Percentiles rank a stretch among this genome's conserved stretches.
These are phyloP conservation scores for Caenorhabditis inopinata DNA, from an alignment of 1,140 invertebrate species.

Conservation along the genomic window DNA sequence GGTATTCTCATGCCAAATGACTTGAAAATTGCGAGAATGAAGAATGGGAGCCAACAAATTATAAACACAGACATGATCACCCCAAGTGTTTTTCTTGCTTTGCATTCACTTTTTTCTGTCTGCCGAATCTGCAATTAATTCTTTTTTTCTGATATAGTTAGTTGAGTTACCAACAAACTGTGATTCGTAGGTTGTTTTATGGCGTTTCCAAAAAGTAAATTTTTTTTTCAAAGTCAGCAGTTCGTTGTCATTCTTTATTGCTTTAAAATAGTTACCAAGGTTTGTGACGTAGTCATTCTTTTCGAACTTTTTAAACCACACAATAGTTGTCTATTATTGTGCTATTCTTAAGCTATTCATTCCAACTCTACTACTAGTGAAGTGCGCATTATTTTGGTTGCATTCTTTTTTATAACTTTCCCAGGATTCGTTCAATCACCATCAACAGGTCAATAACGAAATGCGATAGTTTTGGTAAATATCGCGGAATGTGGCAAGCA, in stretches of 20 bases:
- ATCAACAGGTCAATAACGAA: neutral
- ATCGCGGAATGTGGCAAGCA: too few species aligned
- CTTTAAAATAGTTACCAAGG: neutral
- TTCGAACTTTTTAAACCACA: conserved; percentile 10
- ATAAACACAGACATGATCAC: conserved; percentile 95
- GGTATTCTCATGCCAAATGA: conserved; percentile 62
- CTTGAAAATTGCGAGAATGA: conserved; percentile 71
- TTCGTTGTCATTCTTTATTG: neutral
- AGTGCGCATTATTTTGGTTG: neutral
- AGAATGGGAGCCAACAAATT: conserved; percentile 92
- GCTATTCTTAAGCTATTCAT: neutral
- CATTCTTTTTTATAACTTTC: neutral
- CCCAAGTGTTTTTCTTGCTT: conserved; percentile 80
- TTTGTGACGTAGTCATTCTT: conserved; percentile 15
- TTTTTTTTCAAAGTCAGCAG: neutral
- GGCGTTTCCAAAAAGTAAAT: too few species aligned
- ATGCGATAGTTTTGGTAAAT: neutral
- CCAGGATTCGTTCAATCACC: neutral
- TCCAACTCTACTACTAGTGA: neutral
- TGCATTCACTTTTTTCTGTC: conserved; percentile 57
- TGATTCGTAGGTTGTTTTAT: too few species aligned
- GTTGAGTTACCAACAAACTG: too few species aligned
- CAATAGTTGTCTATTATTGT: neutral
- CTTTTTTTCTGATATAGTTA: neutral
- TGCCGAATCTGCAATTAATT: conserved; percentile 37